These are phyloP conservation scores for Hyperoplus lanceolatus DNA, from an alignment of 2,797 vertebrate species.

Conservation along the genomic window DNA sequence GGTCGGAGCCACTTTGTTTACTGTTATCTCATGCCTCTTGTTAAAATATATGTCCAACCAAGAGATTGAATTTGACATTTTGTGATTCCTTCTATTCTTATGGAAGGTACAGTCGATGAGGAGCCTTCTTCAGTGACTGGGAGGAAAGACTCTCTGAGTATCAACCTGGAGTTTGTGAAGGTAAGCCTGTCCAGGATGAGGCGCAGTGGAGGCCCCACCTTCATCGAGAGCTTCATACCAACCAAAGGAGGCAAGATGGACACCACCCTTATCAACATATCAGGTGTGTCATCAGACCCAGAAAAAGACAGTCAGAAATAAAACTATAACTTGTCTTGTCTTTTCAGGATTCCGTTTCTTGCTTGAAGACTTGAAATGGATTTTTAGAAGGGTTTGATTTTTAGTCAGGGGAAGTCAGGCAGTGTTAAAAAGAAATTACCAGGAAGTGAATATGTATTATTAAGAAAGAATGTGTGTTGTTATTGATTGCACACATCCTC, in stretches of 20 bases:
- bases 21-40: background rate
- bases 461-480: no score
- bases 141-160: conserved; percentile 97
- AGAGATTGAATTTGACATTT: no score
- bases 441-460: no score
- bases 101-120: conserved; percentile 92
- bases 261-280: conserved; percentile 98
- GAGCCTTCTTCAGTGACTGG: conserved; percentile 96
- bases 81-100: background rate
- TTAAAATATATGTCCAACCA: background rate
- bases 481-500: no score
- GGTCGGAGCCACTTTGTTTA: no score
- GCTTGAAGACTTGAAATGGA: background rate
- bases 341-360: background rate
- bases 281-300: conserved; percentile 84
- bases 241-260: conserved; percentile 95
- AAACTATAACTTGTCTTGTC: no score
- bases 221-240: conserved; percentile 91
- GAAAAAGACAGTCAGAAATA: background rate
- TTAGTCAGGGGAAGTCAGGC: background rate
- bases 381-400: background rate
- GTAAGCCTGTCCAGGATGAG: conserved; percentile 97
- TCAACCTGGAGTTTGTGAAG: conserved; percentile 99
- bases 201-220: conserved; percentile 92
- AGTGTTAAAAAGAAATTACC: no score